Evolutionary conservation across 2,797 vertebrate species (phyloP).

Genomic region (Gobio occitaniae): DNA sequence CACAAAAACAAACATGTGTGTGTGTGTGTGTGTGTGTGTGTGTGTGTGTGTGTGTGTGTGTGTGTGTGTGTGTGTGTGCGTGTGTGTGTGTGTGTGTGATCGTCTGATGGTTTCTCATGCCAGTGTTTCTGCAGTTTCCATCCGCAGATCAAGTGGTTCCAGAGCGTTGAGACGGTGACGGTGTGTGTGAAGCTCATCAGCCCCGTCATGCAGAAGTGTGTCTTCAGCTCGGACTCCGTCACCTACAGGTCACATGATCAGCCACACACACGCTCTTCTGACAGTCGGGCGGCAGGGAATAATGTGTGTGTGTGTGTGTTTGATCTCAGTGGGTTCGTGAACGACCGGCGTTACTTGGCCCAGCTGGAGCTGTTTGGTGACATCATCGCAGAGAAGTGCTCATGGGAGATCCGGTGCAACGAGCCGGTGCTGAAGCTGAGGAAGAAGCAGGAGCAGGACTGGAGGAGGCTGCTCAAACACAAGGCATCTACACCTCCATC

Average conservation of each 20-base stretch:
- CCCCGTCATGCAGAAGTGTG: conserved; percentile 71
- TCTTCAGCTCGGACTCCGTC: conserved; percentile 70
- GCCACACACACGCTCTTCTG: too few species aligned
- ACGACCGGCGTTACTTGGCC: conserved; percentile 64
- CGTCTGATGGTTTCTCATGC: background rate
- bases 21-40: background rate
- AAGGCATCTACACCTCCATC: conserved; percentile 66
- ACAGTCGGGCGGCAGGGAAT: too few species aligned
- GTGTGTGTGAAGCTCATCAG: conserved; percentile 72
- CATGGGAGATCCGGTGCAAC: conserved; percentile 73
- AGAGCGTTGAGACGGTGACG: conserved; percentile 61
- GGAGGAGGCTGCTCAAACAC: conserved; percentile 71
- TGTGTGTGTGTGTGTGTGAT: too few species aligned
- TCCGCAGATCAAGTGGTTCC: conserved; percentile 77
- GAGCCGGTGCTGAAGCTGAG: conserved; percentile 75
- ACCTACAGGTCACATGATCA: conserved; percentile 75
- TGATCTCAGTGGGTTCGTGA: conserved; percentile 64
- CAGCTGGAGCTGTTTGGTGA: conserved; percentile 67
- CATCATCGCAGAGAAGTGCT: conserved; percentile 65
- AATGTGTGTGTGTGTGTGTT: background rate
- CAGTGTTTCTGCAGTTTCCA: conserved; percentile 69
- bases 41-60: background rate
- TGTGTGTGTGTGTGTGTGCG: too few species aligned
- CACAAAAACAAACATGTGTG: too few species aligned
- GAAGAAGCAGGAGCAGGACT: conserved; percentile 68